Evolutionary conservation across 2,797 vertebrate genomes (phyloP).

Genomic region (Parambassis ranga): DNA sequence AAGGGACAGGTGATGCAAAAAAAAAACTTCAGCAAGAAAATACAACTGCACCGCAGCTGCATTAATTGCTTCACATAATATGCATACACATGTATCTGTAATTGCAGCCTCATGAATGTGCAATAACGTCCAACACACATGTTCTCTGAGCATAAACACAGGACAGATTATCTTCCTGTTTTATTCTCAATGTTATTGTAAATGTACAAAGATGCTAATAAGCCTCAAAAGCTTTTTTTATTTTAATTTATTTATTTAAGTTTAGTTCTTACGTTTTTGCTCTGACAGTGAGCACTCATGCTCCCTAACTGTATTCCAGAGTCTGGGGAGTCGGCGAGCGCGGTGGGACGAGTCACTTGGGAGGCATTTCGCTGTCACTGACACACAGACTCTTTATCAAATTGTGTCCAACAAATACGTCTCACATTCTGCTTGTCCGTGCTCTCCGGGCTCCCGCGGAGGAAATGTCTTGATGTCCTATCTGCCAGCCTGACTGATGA

Average conservation of each 20-base stretch:
- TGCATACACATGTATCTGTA: slow-evolving; percentile 24
- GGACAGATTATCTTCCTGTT: background rate
- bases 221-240: too few species aligned
- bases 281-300: background rate
- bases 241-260: too few species aligned
- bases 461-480: slow-evolving; percentile 74
- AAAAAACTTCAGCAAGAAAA: slow-evolving; percentile 3
- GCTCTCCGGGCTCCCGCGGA: slow-evolving; percentile 57
- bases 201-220: background rate
- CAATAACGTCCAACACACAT: background rate
- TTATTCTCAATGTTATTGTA: background rate
- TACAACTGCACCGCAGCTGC: slow-evolving; percentile 10
- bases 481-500: slow-evolving; percentile 79
- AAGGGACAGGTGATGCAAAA: slow-evolving; percentile 27
- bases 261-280: too few species aligned
- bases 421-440: slow-evolving; percentile 57
- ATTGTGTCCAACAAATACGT: slow-evolving; percentile 63
- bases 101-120: slow-evolving; percentile 16
- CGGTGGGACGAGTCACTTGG: slow-evolving; percentile 31
- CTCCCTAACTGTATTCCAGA: slow-evolving; percentile 38
- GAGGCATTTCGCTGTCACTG: slow-evolving; percentile 60
- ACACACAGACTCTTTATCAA: slow-evolving; percentile 68
- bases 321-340: slow-evolving; percentile 1
- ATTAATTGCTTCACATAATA: slow-evolving; percentile 13
- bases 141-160: background rate